Conservation (phyloP, 2,113 vertebrate genomes). For the Myiagra hebetior region DNA sequence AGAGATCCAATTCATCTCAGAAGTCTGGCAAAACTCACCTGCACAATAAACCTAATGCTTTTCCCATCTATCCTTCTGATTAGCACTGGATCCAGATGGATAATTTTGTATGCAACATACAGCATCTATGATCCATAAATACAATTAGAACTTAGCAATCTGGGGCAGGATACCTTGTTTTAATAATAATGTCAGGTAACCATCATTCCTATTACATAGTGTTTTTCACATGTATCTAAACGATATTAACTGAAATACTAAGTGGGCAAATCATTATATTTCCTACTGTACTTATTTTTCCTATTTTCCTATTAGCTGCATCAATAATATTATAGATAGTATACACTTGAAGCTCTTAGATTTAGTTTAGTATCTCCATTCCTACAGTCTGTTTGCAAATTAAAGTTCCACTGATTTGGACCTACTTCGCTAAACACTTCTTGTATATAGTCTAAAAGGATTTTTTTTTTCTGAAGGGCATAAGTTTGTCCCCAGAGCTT, state of each 20-base stretch:
- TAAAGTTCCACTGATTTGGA: background rate
- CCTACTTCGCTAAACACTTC: background rate
- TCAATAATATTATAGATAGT: background rate
- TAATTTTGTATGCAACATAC: background rate
- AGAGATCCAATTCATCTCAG: background rate
- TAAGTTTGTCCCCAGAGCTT: background rate
- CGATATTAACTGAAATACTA: background rate
- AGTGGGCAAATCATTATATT: background rate
- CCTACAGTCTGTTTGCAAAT: background rate
- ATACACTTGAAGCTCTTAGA: background rate
- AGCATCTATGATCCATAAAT: background rate
- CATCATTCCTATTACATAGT: background rate
- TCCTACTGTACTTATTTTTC: background rate
- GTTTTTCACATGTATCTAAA: background rate
- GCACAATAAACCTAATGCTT: background rate
- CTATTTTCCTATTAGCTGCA: background rate
- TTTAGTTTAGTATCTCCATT: background rate
- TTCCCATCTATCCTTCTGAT: background rate
- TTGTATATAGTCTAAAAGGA: background rate
- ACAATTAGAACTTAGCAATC: background rate
- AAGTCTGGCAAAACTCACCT: background rate
- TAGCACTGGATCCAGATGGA: background rate
- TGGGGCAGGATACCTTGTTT: background rate
- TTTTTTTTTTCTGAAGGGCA: background rate
- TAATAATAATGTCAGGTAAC: background rate